Base-by-base conservation (phyloP, 2,113 vertebrate species). In the Piprites chloris region DNA sequence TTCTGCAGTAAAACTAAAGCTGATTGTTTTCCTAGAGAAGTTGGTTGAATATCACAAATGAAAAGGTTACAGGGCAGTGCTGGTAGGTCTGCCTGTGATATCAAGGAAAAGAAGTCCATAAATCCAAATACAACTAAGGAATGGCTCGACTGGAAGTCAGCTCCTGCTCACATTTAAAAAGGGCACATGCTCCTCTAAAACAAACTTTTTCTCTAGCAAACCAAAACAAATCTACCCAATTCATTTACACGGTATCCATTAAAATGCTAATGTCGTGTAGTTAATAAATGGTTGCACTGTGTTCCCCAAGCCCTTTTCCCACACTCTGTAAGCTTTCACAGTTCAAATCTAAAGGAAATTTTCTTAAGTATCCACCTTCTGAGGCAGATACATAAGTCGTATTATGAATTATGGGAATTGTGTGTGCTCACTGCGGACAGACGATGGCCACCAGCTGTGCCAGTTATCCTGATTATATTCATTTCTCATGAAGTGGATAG, bases 381-480 rank as follows among this genome's bases (percentile, higher is more conserved):
- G 84, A 94, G 85, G 68, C 63, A 95, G 63, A 91, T 74, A 71
- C 28, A 2, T n/a, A 77, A 79, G 39, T 76, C 37, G 67, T 47
- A 9, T 62, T 86, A 90, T 19, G n/a, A 96, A 90, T 79, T 94
- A 93, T 78, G 53, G 89, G 93, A 94, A 95, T 67, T 94, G 71
- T 41, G 30, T 83, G 71, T 46, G 75, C 82, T 87, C 89, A 33
- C 82, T 42, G 75, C 73, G 79, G 95, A 91, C 79, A 94, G 52
- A 74, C 66, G 58, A 62, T 41, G 85, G 95, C 93, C 87, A 97
- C 94, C 94, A 96, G 90, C 96, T 97, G 93, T 89, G 90, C 77
- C 88, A 90, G 96, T 95, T 95, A 95, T 76, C 92, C 93, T 91
- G 93, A 94, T 96, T 96, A 93, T 79, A 95, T 96, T 95, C 90